Base-by-base conservation (phyloP, 2,888 invertebrate genomes). In the Eupeodes luniger region DNA sequence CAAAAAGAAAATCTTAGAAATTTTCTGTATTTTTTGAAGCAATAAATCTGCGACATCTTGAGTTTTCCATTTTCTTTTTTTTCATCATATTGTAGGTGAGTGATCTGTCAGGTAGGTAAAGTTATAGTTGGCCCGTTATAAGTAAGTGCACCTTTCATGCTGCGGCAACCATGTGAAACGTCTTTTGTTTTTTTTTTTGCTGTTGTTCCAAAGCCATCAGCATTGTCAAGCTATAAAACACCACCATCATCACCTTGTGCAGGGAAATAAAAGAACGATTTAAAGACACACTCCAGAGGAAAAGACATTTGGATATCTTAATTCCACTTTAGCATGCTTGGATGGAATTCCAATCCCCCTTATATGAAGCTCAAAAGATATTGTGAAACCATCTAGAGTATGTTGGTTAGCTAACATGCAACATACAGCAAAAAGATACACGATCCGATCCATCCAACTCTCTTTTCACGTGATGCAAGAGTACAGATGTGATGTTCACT, bases 151-250 rank as follows among this genome's bases (percentile, higher is more conserved):
- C 70, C 57, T 64, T 75, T 70, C 79, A 72, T 10, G 70, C 70
- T 55, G 66, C 44, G 19, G 78, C 79, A 83, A 40, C 78, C 74
- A 86, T 83, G 86, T 59, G 86, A 79, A 75, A 86, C 82, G 55
- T 62, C 72, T 79, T n/a, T 61, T 49, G 59, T 57, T 70, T 55
- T 62, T 62, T 4, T 40, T 79, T n/a, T 61, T 49, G 51, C 51
- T 70, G 34, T 62, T 62, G 14, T 40, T 14, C 10, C 34, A 5
- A 40, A 16, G 16, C 4, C n/a, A 36, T 4, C 49, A 10, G 14
- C 75, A 53, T 44, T 70, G 59, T 66, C 81, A 66, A 59, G 19
- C 69, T 61, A 40, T 12, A 16, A 16, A 16, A 9, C 16, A 16
- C 75, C 70, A 75, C 83, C 83, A 27, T 27, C 36, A 9, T 16